Base-by-base conservation (phyloP, 2,113 vertebrate genomes). In the Andinoacara biseriatus region DNA sequence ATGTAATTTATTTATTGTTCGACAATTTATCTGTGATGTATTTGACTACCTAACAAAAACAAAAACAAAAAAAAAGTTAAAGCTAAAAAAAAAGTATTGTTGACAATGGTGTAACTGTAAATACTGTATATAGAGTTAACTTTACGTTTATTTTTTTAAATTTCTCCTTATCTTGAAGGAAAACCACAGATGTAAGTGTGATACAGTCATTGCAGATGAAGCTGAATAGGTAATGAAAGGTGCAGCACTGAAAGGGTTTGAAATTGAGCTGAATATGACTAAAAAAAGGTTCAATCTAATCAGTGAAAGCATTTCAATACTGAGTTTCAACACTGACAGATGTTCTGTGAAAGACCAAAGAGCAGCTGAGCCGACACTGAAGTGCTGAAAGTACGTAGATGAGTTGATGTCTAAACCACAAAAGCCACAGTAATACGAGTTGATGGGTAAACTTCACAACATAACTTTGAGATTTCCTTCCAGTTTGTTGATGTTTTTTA, bases 381-480 rank as follows among this genome's bases (percentile, higher is more conserved):
- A 72, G 43, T 29, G 65, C 24, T 49, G 43, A 69, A 49, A 69
- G 43, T 20, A 31, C 43, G 22, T 20, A 38, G 35, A 22, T 0
- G 9, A 77, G 46, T 20, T 81, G 29, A 74, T 74, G 40, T 59
- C 58, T 74, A 61, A 74, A 15, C 79, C 58, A 40, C 5, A 8
- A 81, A 80, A 46, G 54, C 31, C 59, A 81, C 17, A 31, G 43
- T 17, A 31, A 13, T 54, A n/a, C 10, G 3, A 72, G 46, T 54
- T n/a, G 26, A 72, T 33, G 26, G 17, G 10, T 33, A 72, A 72
- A 2, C 10, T 29, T 72, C 43, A 52, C 65, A 52, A 54, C 58
- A 58, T 29, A 58, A 81, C 65, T 10, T 76, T 5, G 24, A 80
- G 54, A 57, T 62, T 35, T 82, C 69, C 58, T 82, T 20, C 46